These are phyloP conservation scores for Callyntrura sp. DNA, from an alignment of 2,888 invertebrate genomes.

Conservation along the genomic window DNA sequence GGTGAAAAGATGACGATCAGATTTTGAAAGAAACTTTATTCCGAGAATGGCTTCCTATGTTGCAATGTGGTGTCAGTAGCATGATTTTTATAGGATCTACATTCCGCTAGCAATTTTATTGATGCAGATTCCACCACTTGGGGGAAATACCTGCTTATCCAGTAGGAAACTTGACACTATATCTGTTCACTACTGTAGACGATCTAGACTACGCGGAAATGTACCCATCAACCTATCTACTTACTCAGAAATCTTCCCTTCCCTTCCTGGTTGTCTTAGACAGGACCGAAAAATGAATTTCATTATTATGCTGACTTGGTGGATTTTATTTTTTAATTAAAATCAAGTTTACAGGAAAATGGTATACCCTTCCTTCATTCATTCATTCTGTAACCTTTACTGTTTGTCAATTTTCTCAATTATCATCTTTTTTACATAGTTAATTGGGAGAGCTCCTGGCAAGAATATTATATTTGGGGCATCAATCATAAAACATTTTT, in stretches of 20 bases:
- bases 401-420: conserved; percentile 14
- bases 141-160: too few relatives aligned
- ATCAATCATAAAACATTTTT: conserved; percentile 32
- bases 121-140: background rate
- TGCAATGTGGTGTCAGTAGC: conserved; percentile 59
- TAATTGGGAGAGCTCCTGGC: background rate
- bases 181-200: too few relatives aligned
- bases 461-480: background rate
- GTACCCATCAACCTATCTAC: too few relatives aligned
- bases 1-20: conserved; percentile 53
- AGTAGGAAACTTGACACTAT: too few relatives aligned
- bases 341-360: background rate
- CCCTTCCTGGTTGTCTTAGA: background rate
- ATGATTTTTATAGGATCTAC: conserved; percentile 16
- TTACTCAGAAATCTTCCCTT: background rate
- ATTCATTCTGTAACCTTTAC: background rate
- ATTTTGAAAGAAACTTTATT: conserved; percentile 42
- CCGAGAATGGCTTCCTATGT: background rate
- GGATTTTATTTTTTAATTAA: background rate
- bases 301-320: conserved; percentile 10
- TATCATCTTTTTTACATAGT: conserved; percentile 36
- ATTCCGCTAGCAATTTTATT: background rate
- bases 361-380: background rate
- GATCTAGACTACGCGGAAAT: too few relatives aligned
- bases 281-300: background rate